Evolutionary conservation across 1,140 invertebrate genomes (phyloP), one percentile per base, ranked within the genome.

Genomic region (Tribolium madens): DNA sequence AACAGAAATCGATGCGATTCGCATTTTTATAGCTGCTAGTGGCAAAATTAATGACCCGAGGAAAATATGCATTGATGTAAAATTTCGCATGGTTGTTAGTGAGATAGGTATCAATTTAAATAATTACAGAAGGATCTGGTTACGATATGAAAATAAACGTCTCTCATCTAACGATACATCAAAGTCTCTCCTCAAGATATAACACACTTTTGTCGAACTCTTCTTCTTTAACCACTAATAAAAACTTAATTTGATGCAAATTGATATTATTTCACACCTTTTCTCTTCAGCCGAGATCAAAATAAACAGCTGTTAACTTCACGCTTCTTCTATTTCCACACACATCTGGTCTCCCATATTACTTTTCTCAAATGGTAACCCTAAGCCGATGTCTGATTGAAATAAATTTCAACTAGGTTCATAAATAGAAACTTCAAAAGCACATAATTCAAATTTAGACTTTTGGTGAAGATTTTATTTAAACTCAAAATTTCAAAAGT

Each of bases 71-170:
- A 64, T 64, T 64, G 57, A 64, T 64, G 57, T 33, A 12, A 60
- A 64, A 64, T 64, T 64, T 64, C 26, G 57, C 26, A 64, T 64
- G 21, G 57, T 33, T 33, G 57, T 64, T 64, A 33, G 21, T 33
- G 57, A 64, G 57, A 64, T 64, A 33, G 57, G 57, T 64, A 64
- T 64, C 57, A 64, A 64, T 64, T 64, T 64, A 64, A 64, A 64
- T 64, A 64, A 64, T 64, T 64, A 64, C 12, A 12, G 2, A 64
- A 64, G 57, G 57, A 64, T 64, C 57, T 33, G 57, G 57, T 64
- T 64, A 64, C 57, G 57, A 33, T 64, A 31, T 64, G 21, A 64
- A 64, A 64, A 64, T 64, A 64, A 64, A 64, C 57, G 31, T 64
- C 57, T 64, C 14, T 31, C 21, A 6, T 14, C 57, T 33, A 64